Conservation (phyloP, 1,140 invertebrate genomes). For the Camponotus pennsylvanicus region DNA sequence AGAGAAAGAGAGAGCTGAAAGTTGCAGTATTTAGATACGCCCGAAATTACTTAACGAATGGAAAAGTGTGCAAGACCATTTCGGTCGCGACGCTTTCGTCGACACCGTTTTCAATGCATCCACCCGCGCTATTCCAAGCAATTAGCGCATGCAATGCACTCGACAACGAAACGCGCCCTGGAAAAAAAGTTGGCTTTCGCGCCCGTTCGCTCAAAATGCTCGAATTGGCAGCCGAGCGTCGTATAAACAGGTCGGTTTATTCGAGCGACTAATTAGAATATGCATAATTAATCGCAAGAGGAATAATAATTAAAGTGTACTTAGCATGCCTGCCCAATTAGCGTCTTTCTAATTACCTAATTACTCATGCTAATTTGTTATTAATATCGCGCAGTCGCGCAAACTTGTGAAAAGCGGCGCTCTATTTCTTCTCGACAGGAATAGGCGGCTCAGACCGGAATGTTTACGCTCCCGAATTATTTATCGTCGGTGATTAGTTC, state of each 20-base stretch:
- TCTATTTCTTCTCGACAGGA: conserved; percentile 30
- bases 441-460: background rate
- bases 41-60: conserved; percentile 69
- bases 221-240: conserved; percentile 32
- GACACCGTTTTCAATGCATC: conserved; percentile 21
- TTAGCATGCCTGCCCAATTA: conserved; percentile 66
- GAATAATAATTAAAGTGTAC: conserved; percentile 68
- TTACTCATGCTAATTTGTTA: conserved; percentile 74
- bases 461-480: conserved; percentile 12
- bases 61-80: conserved; percentile 69
- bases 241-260: conserved; percentile 64
- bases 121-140: conserved; percentile 48
- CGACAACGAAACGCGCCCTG: conserved; percentile 35
- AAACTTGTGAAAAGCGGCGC: conserved; percentile 34
- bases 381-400: conserved; percentile 57
- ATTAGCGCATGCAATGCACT: conserved; percentile 64
- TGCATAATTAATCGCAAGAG: conserved; percentile 72
- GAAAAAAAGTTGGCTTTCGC: conserved; percentile 56
- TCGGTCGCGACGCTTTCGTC: conserved; percentile 8
- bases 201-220: conserved; percentile 29
- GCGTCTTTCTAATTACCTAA: conserved; percentile 74
- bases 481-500: conserved; percentile 24
- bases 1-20: background rate
- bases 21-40: conserved; percentile 53
- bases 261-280: conserved; percentile 71